A percentile compares a stretch with the other conserved stretches of the same genome.
These are phyloP conservation scores for Caenorhabditis sp. DNA, from an alignment of 2,888 invertebrate genomes.

Conservation along the genomic window DNA sequence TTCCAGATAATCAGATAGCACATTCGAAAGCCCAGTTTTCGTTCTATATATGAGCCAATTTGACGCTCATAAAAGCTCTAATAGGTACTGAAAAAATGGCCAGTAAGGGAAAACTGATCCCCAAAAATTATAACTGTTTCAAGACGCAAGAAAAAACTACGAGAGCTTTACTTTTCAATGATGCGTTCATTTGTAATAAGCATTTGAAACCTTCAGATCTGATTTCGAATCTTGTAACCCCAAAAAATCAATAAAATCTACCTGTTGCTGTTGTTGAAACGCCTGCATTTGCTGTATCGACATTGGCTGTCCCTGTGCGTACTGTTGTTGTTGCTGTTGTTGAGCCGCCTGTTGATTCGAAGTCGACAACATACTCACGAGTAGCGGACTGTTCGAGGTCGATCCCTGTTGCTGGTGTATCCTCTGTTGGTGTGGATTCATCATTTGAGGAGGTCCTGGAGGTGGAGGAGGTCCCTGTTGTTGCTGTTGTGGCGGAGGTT, in stretches of 20 bases:
- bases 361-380: constrained; percentile 70
- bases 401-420: constrained; percentile 38
- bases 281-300: constrained; percentile 38
- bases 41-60: too few species aligned
- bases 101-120: too few species aligned
- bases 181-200: too few species aligned
- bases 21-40: too few species aligned
- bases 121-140: too few species aligned
- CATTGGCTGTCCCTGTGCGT: constrained; percentile 55
- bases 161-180: too few species aligned
- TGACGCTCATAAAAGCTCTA: too few species aligned
- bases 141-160: too few species aligned
- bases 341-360: constrained; percentile 33
- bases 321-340: constrained; percentile 41
- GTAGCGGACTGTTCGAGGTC: constrained; percentile 69
- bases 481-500: not conserved
- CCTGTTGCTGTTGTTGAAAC: constrained; percentile 53
- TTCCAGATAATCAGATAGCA: too few species aligned
- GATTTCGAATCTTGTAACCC: too few species aligned
- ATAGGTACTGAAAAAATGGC: too few species aligned
- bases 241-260: not conserved
- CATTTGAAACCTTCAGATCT: too few species aligned
- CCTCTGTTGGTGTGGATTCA: constrained; percentile 45
- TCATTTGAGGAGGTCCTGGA: not conserved
- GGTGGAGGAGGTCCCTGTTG: not conserved